Percentiles rank a stretch among this genome's conserved stretches.
phyloP scores from a whole-genome alignment of 2,797 vertebrate genomes.

The Alfaro cultratus region DNA sequence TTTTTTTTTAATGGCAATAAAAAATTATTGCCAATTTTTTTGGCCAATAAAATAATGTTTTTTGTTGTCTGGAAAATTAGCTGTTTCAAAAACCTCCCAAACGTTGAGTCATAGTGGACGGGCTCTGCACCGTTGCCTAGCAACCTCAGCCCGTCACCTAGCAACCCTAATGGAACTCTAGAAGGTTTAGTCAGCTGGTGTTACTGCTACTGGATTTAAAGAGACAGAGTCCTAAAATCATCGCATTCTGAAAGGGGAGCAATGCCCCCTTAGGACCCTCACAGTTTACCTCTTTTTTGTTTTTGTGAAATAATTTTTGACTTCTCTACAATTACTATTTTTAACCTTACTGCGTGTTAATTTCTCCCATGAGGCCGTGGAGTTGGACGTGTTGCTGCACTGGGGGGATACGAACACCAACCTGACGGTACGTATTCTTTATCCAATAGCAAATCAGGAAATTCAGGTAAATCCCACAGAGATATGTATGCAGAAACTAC shows the following conservation, averaged over 20 bases:
- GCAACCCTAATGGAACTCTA: too few species aligned
- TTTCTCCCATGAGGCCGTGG: slow-evolving; percentile 41
- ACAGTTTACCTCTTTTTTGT: not conserved
- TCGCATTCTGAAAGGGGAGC: too few species aligned
- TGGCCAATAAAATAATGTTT: too few species aligned
- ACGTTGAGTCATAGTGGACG: too few species aligned
- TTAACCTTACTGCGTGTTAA: not conserved
- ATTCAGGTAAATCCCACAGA: not conserved
- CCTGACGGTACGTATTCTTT: slow-evolving; percentile 27
- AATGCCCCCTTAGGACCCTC: not conserved
- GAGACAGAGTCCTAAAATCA: too few species aligned
- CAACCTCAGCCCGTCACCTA: too few species aligned
- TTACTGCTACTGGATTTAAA: too few species aligned
- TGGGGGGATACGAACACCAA: slow-evolving; percentile 45
- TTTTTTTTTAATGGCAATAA: too few species aligned
- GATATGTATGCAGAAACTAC: not conserved
- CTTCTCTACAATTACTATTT: not conserved
- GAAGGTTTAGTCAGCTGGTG: not conserved
- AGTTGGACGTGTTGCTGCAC: slow-evolving; percentile 45
- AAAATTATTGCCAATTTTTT: too few species aligned
- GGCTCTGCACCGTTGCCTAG: too few species aligned
- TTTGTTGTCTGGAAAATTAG: too few species aligned
- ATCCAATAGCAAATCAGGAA: not conserved
- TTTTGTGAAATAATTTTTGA: not conserved
- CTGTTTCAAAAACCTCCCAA: too few species aligned